Conservation (phyloP, 2,888 invertebrate genomes). For the Phrixothrix hirtus region DNA sequence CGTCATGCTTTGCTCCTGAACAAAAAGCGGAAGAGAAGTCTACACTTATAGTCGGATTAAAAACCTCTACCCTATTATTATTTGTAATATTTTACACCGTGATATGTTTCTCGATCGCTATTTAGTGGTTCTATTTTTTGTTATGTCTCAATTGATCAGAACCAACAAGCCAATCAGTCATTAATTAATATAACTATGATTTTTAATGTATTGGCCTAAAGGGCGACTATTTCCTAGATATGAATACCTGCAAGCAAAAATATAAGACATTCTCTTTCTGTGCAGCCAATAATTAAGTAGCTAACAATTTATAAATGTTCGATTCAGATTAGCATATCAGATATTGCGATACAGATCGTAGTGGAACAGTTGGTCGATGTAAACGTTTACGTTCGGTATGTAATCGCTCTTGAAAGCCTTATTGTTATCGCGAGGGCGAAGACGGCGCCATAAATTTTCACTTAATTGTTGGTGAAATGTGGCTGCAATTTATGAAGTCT, state of each 20-base stretch:
- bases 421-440: constrained; percentile 49
- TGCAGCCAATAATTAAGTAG: constrained; percentile 42
- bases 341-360: constrained; percentile 43
- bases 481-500: constrained; percentile 48
- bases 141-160: constrained; percentile 28
- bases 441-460: constrained; percentile 50
- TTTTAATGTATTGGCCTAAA: constrained; percentile 12
- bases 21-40: constrained; percentile 53
- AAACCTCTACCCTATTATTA: constrained; percentile 48
- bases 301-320: constrained; percentile 41
- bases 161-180: constrained; percentile 18
- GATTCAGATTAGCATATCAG: constrained; percentile 45
- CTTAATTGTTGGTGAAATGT: constrained; percentile 56
- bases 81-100: constrained; percentile 46
- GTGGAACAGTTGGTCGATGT: constrained; percentile 42
- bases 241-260: constrained; percentile 9
- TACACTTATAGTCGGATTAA: constrained; percentile 48
- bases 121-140: constrained; percentile 16
- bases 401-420: constrained; percentile 41
- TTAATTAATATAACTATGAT: constrained; percentile 13
- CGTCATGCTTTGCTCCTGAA: constrained; percentile 52
- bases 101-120: constrained; percentile 19
- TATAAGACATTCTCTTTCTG: constrained; percentile 25
- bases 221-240: constrained; percentile 7
- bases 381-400: constrained; percentile 40